These are phyloP conservation scores for Atherinosoma microstoma DNA, from an alignment of 2,797 vertebrate genomes.

Conservation along the genomic window DNA sequence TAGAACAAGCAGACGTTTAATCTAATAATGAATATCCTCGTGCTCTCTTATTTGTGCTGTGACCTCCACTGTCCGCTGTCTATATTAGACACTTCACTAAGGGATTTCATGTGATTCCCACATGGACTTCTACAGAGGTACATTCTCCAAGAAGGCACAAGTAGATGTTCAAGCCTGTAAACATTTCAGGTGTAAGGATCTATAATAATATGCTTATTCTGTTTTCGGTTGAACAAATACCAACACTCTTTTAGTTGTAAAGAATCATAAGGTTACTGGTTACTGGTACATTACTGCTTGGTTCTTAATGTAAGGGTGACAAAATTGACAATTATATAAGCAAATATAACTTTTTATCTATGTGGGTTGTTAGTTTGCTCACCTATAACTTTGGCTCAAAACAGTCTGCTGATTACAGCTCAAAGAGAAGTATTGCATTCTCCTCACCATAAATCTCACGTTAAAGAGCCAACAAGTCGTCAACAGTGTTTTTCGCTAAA, in stretches of 20 bases:
- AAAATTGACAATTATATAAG: no score
- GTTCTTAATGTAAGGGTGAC: no score
- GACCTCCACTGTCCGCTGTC: slow-evolving; percentile 11
- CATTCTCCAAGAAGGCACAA: background rate
- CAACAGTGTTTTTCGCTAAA: background rate
- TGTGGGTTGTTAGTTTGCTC: background rate
- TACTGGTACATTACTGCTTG: background rate
- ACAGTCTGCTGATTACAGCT: background rate
- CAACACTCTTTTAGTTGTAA: background rate
- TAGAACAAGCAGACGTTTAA: slow-evolving; percentile 32
- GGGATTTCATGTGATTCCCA: slow-evolving; percentile 64
- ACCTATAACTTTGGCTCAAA: background rate
- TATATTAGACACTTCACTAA: slow-evolving; percentile 29
- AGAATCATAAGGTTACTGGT: background rate
- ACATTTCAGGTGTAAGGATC: background rate
- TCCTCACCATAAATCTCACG: background rate
- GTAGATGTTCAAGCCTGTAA: background rate
- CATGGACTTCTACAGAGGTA: background rate
- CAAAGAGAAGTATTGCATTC: background rate
- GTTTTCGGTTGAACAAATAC: background rate
- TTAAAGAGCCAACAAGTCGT: background rate
- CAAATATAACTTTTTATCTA: background rate
- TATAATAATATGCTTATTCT: background rate
- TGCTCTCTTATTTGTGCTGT: slow-evolving; percentile 40
- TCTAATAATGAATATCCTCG: slow-evolving; percentile 52